Evolutionary conservation across 2,113 vertebrate species (phyloP), one percentile per base, ranked within the genome.

Genomic region (Brachypteracias leptosomus): DNA sequence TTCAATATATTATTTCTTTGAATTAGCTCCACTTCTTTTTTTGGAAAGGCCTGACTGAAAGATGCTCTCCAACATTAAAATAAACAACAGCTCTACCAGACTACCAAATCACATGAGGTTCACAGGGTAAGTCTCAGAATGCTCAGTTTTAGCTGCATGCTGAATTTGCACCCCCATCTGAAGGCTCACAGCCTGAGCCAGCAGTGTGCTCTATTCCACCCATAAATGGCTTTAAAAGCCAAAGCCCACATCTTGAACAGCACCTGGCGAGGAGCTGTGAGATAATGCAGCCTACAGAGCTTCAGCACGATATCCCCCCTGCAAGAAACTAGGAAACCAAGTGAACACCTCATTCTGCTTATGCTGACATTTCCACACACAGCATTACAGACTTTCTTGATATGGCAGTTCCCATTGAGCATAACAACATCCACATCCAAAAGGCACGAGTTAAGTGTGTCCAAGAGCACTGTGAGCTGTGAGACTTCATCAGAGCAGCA

Each of bases 121-220:
- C 44, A 24, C 51, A 33, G 28, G 33, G 68, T 57, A 85, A 90
- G 88, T 70, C 85, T 71, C 13, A 17, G 75, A 80, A 49, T 38
- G 65, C 80, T 86, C 62, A 38, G 65, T 42, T 66, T 51, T 26
- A 68, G 75, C 90, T 92, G 61, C 28, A 9, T 29, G 67, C 77
- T 92, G 92, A 70, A 74, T 90, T 88, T 73, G 68, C 74, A 91
- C 40, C 80, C 51, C 33, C 38, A 15, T 35, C 47, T 38, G n/a
- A 76, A 83, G 68, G 74, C 88, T 59, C 5, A 7, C 65, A 74
- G 89, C 49, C 82, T 51, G 10, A 66, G 84, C 91, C 55, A 65
- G 90, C 74, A 91, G 42, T 16, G 77, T 65, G 82, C 89, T 87
- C 35, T 72, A 63, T 94, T 95, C 89, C 86, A 92, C 80, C 93